Base-by-base conservation (phyloP, 2,888 invertebrate species). In the Hetaerina titia region DNA sequence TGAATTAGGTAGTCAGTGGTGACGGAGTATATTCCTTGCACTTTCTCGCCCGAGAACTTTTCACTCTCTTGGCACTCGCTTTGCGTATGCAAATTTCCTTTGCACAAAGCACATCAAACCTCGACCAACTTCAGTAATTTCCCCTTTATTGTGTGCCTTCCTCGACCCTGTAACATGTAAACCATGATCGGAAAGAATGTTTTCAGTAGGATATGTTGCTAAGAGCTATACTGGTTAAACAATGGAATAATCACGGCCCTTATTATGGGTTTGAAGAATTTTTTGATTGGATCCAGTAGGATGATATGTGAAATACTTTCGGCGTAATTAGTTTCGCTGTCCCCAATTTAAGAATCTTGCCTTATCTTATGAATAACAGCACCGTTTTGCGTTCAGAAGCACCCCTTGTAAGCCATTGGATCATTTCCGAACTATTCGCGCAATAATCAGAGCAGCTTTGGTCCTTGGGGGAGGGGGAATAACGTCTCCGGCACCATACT, bases 381-480 rank as follows among this genome's bases (percentile, higher is more conserved):
- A 13, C 7, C 13, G 31, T 31, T 31, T 81, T 22, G 81, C 81
- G 13, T 81, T 13, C 31, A 81, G 22, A 13, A 31, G 31, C 31
- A 9, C 25, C 15, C 31, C 4, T 8, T 5, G 60, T 25, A 13
- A 31, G 9, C 15, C 13, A 9, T 15, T 81, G 9, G 81, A 31
- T 81, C 81, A 13, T 22, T 81, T 81, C 11, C 31, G 81, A 31
- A 9, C 25, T 15, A 31, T 11, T 81, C 81, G 7, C 81, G 11
- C 25, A 31, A 81, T 31, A 81, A 81, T 81, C 81, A 81, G 81
- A 81, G 2, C 81, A 81, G 81, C 81, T 81, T 81, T 31, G 81
- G 7, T 31, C 81, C 13, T 31, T 15, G 81, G 8, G 31, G 31
- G 31, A 19, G 74, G 69, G 22, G 69, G 31, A 81, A 31, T 31